Conservation (phyloP, 2,797 vertebrate species). For the Steatocranus sp. region DNA sequence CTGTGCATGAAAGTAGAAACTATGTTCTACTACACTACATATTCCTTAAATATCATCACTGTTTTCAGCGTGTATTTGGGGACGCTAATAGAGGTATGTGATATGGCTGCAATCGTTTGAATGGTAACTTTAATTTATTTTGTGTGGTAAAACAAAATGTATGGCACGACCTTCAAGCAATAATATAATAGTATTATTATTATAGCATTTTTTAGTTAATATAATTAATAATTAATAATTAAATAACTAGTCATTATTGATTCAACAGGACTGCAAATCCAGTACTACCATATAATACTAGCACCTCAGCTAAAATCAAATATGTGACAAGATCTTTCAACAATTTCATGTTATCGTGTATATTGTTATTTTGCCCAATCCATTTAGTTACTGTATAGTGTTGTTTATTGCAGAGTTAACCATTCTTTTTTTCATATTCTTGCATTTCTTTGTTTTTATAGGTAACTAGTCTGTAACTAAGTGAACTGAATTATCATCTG, state of each 20-base stretch:
- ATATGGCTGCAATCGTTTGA: background rate
- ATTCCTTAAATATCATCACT: background rate
- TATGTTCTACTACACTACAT: background rate
- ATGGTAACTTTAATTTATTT: background rate
- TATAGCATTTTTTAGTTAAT: background rate
- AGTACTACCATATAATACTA: background rate
- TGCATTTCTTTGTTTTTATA: background rate
- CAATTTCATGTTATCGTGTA: background rate
- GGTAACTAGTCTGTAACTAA: background rate
- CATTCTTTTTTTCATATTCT: rapidly evolving
- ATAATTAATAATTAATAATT: background rate
- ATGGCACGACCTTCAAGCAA: background rate
- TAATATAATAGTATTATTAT: background rate
- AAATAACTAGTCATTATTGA: background rate
- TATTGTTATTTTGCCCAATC: background rate
- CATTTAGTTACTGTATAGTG: rapidly evolving
- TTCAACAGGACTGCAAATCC: background rate
- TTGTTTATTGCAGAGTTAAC: background rate
- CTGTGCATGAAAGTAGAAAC: background rate
- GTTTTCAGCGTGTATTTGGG: background rate
- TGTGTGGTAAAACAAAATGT: background rate
- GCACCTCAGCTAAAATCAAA: background rate
- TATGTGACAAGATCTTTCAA: background rate
- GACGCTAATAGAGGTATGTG: background rate
- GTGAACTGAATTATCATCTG: rapidly evolving